Evolutionary conservation across 2,888 invertebrate genomes (phyloP).

Genomic region (Amiota communis): DNA sequence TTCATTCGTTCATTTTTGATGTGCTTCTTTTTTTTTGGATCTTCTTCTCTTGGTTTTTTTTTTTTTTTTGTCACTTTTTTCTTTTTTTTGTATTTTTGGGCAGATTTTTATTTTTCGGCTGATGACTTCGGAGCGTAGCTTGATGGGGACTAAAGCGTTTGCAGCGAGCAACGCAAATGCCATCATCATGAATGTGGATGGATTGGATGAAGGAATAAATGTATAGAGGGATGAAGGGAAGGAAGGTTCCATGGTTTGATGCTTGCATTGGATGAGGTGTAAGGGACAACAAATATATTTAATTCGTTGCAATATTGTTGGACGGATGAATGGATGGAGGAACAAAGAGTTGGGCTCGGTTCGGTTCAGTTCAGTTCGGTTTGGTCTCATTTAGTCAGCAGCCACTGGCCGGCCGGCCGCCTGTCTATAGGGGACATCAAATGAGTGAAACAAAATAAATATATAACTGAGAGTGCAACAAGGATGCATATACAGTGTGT

Average conservation of each 20-base stretch:
- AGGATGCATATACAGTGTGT: background rate
- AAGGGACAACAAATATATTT: no score
- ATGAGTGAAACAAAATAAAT: background rate
- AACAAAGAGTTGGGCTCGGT: background rate
- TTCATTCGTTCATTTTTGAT: slow-evolving; percentile 37
- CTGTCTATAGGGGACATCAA: background rate
- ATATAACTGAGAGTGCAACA: background rate
- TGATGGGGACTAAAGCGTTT: no score
- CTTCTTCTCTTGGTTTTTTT: slow-evolving; percentile 37
- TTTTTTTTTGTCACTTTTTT: slow-evolving; percentile 44
- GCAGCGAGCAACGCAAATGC: no score
- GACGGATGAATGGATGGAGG: no score
- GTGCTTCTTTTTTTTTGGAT: slow-evolving; percentile 36
- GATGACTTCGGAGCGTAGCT: slow-evolving; percentile 25
- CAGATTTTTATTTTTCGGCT: slow-evolving; percentile 67
- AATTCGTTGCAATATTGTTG: no score
- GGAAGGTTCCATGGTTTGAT: no score
- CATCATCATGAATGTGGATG: no score
- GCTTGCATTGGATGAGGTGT: background rate
- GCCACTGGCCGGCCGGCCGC: slow-evolving; percentile 4
- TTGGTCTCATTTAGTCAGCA: slow-evolving; percentile 20
- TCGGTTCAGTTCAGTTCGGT: background rate
- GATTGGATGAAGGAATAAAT: no score
- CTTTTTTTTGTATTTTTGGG: slow-evolving; percentile 49
- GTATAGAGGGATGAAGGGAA: no score